Evolutionary conservation across 1,140 invertebrate genomes (phyloP).

Genomic region (Coelopa frigida): DNA sequence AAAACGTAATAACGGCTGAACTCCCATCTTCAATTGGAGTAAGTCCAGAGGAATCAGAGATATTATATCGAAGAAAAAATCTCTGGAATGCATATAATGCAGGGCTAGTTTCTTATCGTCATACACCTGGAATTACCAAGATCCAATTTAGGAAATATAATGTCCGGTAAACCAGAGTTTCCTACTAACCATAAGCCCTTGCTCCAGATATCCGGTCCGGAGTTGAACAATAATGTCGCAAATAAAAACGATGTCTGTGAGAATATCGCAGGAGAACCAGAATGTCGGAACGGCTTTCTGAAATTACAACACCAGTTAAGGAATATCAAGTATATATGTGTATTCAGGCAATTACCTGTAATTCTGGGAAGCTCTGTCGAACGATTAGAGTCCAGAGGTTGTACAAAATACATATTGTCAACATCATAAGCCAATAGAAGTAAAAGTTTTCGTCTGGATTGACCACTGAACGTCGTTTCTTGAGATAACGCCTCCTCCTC

Average conservation of each 20-base stretch:
- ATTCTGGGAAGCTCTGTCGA: constrained; percentile 85
- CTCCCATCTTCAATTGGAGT: constrained; percentile 70
- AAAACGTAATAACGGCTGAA: constrained; percentile 73
- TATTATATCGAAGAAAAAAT: constrained; percentile 78
- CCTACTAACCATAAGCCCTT: constrained; percentile 76
- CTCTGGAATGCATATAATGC: constrained; percentile 78
- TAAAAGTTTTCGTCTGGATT: constrained; percentile 94
- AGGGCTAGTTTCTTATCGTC: constrained; percentile 81
- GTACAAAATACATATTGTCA: constrained; percentile 85
- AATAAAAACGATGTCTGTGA: constrained; percentile 81
- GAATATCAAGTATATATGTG: not conserved
- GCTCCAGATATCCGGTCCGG: constrained; percentile 90
- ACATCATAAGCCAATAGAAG: constrained; percentile 88
- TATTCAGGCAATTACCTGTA: constrained; percentile 53
- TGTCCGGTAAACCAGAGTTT: not conserved
- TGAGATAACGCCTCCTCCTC: constrained; percentile 55
- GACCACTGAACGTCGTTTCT: constrained; percentile 76
- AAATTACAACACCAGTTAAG: constrained; percentile 14
- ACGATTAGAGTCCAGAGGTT: constrained; percentile 95
- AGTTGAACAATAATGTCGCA: constrained; percentile 85
- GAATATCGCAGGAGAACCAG: constrained; percentile 75
- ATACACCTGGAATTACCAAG: constrained; percentile 54
- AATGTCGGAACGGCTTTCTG: constrained; percentile 58
- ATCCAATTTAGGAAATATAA: not conserved
- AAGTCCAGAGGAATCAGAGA: constrained; percentile 81